These are phyloP conservation scores for Dinocampus coccinellae DNA, from an alignment of 2,888 invertebrate species.

Conservation along the genomic window DNA sequence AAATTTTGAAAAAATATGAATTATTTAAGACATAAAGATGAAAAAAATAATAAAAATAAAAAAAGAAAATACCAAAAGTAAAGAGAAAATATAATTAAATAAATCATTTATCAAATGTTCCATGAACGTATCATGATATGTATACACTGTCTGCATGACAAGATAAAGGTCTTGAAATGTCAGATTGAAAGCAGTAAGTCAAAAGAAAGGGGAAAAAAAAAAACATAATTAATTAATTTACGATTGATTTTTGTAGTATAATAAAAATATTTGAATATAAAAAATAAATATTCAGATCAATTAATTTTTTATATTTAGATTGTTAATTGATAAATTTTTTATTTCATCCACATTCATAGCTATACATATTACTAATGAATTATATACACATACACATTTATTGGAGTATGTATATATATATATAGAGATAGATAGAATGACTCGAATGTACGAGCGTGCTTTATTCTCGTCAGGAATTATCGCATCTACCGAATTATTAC, in stretches of 20 bases:
- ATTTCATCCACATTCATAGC: background rate
- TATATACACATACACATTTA: too few relatives aligned
- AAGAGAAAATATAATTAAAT: background rate
- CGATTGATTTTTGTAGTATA: background rate
- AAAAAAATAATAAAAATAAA: too few relatives aligned
- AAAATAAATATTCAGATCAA: too few relatives aligned
- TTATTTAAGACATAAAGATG: too few relatives aligned
- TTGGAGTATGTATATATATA: background rate
- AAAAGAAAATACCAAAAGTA: background rate
- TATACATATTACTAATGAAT: too few relatives aligned
- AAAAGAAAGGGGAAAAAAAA: too few relatives aligned
- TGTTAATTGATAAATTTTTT: background rate
- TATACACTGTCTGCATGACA: background rate
- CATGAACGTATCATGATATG: background rate
- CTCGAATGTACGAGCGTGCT: too few relatives aligned
- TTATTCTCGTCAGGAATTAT: conserved; percentile 21
- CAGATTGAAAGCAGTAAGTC: too few relatives aligned
- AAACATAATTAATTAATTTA: conserved; percentile 4
- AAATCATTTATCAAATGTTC: background rate
- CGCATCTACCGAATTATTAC: conserved; percentile 32
- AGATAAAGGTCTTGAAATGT: conserved; percentile 2
- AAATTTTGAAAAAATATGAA: too few relatives aligned
- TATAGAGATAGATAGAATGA: background rate
- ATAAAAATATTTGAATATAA: background rate
- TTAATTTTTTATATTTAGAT: background rate